Base-by-base conservation (phyloP, 2,113 vertebrate species). In the Podocnemis expansa region DNA sequence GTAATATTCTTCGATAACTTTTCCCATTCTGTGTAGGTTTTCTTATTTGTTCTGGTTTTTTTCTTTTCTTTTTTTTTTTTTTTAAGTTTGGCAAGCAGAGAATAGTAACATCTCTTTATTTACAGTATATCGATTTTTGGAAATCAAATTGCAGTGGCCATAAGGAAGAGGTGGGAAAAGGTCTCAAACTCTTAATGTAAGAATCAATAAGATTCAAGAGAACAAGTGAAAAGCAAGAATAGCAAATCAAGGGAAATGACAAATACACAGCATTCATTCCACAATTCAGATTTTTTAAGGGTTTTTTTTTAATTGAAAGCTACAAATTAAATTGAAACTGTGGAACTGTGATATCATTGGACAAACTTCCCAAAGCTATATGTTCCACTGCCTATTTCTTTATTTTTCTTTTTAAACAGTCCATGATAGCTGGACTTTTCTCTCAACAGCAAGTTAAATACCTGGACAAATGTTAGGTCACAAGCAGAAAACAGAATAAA, bases 161-260 rank as follows among this genome's bases (percentile, higher is more conserved):
- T 16, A 94, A 73, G 58, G 73, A 97, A 90, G 7, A 90, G 82
- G 56, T 78, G 56, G 7, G 88, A 89, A 90, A 95, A 11, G 84
- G 78, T 91, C 88, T 96, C 89, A 96, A 55, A 93, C 82, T 94
- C 82, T 80, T 85, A 91, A 94, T 95, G 76, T 1, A 93, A 38
- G 80, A 94, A 76, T 93, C 94, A 82, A 94, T 96, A 95, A 95
- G 96, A 97, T 96, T 96, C 88, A 93, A 80, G 86, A 89, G 43
- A 91, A 70, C 0, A 10, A 83, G 9, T 19, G 81, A 73, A 89
- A 93, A 92, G 82, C 73, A 43, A 45, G 41, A 75, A 75, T 75
- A 27, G 12, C 63, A 95, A 96, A 93, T 4, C 82, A 85, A 80
- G 27, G 86, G 38, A 91, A 93, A 80, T 91, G 92, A 91, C 91